Conservation (phyloP, 1,140 invertebrate species). For the Zaprionus davidi region DNA sequence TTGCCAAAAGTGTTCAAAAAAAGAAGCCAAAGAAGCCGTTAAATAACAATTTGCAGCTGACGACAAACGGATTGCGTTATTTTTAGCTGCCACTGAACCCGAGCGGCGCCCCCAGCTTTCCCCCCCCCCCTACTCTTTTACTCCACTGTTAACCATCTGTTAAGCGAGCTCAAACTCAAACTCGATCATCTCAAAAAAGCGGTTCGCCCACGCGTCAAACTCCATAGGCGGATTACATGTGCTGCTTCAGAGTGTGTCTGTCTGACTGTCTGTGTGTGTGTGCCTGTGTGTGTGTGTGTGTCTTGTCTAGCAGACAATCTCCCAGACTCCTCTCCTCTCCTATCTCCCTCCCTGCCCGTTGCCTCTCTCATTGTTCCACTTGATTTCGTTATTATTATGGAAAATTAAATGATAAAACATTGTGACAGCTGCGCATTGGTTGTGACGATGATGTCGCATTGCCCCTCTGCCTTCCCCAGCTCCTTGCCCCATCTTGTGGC, state of each 20-base stretch:
- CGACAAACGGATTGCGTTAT: constrained; percentile 53
- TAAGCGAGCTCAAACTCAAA: constrained; percentile 14
- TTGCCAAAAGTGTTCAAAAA: constrained; percentile 74
- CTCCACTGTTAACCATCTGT: neutral
- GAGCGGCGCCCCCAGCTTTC: neutral
- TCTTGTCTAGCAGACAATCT: neutral
- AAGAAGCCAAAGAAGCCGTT: constrained; percentile 63
- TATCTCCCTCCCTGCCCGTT: neutral
- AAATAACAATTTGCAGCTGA: constrained; percentile 77
- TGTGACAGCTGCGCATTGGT: constrained; percentile 75
- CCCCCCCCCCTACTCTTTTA: neutral
- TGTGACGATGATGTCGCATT: constrained; percentile 13
- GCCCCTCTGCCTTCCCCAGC: neutral
- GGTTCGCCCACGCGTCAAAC: constrained; percentile 25
- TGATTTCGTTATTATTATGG: constrained; percentile 80
- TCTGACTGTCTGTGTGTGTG: neutral
- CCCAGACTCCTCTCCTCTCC: neutral
- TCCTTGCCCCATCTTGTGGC: neutral
- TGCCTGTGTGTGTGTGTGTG: neutral
- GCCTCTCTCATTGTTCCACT: constrained; percentile 53
- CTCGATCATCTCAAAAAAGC: constrained; percentile 17
- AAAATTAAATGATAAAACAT: constrained; percentile 83
- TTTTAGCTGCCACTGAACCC: constrained; percentile 65
- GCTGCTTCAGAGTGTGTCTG: neutral
- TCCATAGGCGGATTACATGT: constrained; percentile 31